Conservation (phyloP, 2,888 invertebrate species). For the Ormyrus nitidulus region DNA sequence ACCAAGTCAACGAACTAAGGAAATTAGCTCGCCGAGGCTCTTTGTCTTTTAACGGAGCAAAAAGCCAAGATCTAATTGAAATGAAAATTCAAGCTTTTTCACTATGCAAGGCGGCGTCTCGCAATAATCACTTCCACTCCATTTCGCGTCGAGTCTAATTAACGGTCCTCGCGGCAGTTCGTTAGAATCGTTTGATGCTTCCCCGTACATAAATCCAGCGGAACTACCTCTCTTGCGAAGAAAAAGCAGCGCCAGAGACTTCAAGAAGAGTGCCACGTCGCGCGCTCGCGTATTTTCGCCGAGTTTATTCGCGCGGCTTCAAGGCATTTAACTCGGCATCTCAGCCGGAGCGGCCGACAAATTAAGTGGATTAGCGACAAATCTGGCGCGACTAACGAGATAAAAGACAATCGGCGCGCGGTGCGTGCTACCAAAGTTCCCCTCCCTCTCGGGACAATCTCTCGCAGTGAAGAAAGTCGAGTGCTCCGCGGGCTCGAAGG, state of each 20-base stretch:
- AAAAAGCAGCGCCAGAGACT: not conserved
- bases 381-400: conserved; percentile 40
- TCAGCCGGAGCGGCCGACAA: conserved; percentile 53
- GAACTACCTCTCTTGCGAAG: not conserved
- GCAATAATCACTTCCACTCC: conserved; percentile 16
- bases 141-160: conserved; percentile 37
- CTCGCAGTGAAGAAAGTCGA: not conserved
- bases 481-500: not conserved
- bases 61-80: not conserved
- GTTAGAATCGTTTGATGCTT: conserved; percentile 56
- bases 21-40: too few species aligned
- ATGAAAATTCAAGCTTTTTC: conserved; percentile 18
- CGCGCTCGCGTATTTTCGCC: conserved; percentile 18
- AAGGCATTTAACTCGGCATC: conserved; percentile 51
- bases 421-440: conserved; percentile 39
- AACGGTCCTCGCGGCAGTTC: conserved; percentile 45
- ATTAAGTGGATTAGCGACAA: conserved; percentile 44
- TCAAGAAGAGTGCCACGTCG: not conserved
- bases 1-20: too few species aligned
- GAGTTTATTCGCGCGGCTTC: conserved; percentile 42
- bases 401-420: conserved; percentile 25
- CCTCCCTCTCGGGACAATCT: not conserved
- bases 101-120: not conserved
- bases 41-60: too few species aligned
- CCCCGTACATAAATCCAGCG: not conserved